These are phyloP conservation scores for Ephialtes manifestator DNA, from an alignment of 2,888 invertebrate species.

Conservation along the genomic window DNA sequence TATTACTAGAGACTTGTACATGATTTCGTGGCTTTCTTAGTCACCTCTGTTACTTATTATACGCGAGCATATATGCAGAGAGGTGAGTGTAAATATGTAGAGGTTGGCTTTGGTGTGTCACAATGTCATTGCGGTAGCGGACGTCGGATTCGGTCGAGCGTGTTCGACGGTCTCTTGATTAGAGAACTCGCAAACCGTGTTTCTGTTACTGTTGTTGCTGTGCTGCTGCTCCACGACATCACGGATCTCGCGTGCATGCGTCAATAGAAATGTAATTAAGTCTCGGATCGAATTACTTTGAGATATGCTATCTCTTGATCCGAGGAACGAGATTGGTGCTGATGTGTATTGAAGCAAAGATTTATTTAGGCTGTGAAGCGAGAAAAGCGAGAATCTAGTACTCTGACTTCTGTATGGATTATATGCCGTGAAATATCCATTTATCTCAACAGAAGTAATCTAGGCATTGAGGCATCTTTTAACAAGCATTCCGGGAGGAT, in stretches of 20 bases:
- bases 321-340: constrained; percentile 31
- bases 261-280: constrained; percentile 62
- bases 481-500: too few species aligned
- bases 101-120: constrained; percentile 24
- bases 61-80: constrained; percentile 3
- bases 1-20: constrained; percentile 31
- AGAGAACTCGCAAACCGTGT: constrained; percentile 29
- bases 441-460: neutral
- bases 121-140: constrained; percentile 49
- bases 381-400: neutral
- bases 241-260: constrained; percentile 30
- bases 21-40: constrained; percentile 54
- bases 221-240: neutral
- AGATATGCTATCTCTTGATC: constrained; percentile 34
- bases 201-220: neutral
- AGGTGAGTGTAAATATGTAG: neutral
- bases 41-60: constrained; percentile 30
- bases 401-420: too few species aligned
- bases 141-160: constrained; percentile 47
- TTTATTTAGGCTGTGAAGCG: neutral
- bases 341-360: neutral
- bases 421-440: neutral
- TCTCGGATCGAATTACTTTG: constrained; percentile 16
- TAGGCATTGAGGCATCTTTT: neutral
- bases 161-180: constrained; percentile 53